phyloP scores from a whole-genome alignment of 2,888 invertebrate genomes.

The Cataglyphis livida region DNA sequence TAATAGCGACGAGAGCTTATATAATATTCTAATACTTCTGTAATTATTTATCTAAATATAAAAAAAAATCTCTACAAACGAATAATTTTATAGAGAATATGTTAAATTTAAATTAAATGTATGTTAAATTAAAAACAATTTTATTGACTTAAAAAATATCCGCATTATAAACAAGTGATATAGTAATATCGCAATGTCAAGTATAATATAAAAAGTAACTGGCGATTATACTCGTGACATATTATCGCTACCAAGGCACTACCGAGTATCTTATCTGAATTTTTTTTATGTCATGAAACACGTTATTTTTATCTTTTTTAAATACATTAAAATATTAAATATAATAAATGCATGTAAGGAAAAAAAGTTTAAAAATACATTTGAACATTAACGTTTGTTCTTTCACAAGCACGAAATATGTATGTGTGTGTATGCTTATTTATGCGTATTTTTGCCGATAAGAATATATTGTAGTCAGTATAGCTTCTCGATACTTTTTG shows the following conservation, averaged over 20 bases:
- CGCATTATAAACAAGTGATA: background rate
- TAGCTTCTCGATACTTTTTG: background rate
- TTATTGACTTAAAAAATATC: background rate
- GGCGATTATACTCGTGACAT: background rate
- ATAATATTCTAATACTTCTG: background rate
- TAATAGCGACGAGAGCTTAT: background rate
- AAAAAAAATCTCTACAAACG: background rate
- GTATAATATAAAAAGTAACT: background rate
- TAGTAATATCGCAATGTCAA: background rate
- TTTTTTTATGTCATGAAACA: background rate
- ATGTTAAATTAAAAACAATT: background rate
- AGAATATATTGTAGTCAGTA: background rate
- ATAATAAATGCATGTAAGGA: background rate
- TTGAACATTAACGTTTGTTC: background rate
- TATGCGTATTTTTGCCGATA: background rate
- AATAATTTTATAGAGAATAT: background rate
- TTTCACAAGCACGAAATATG: background rate
- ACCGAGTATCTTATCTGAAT: background rate
- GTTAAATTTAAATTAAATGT: background rate
- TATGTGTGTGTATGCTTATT: background rate
- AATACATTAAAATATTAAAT: background rate
- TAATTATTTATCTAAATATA: background rate
- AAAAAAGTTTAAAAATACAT: background rate
- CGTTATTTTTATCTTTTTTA: background rate
- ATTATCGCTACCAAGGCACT: background rate